Percentiles rank a stretch among this genome's conserved stretches.
Conservation (phyloP, 2,113 vertebrate genomes). For the Willisornis vidua region DNA sequence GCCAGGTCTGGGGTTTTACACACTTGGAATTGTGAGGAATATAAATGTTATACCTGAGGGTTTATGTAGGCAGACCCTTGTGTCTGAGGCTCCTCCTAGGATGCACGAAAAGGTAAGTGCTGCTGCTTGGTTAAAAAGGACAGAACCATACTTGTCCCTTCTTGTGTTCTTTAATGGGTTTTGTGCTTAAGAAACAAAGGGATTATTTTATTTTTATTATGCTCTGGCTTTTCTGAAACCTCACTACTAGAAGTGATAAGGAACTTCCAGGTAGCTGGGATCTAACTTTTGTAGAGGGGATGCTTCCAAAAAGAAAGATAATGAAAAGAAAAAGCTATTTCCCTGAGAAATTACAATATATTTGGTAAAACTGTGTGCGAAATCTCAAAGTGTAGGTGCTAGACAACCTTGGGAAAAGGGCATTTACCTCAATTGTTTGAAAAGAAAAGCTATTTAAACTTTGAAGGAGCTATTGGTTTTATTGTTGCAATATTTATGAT, state of each 20-base stretch:
- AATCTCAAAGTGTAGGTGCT: neutral
- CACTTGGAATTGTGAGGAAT: neutral
- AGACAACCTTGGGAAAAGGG: conserved; percentile 28
- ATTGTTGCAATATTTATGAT: conserved; percentile 67
- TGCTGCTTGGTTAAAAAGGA: neutral
- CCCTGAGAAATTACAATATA: neutral
- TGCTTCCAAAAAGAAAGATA: neutral
- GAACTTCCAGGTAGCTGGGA: neutral
- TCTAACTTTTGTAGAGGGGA: neutral
- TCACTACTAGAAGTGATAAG: neutral
- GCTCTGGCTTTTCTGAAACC: neutral
- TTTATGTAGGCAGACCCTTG: neutral
- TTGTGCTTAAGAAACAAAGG: neutral
- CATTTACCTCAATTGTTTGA: conserved; percentile 57
- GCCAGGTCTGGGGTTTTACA: neutral
- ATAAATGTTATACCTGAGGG: neutral
- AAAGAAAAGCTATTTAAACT: conserved; percentile 64
- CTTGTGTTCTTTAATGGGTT: neutral
- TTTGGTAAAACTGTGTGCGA: neutral
- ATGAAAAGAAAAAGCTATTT: neutral
- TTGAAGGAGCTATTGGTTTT: conserved; percentile 56
- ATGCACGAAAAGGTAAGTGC: neutral
- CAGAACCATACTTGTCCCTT: neutral
- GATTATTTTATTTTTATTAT: neutral
- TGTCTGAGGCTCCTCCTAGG: neutral